phyloP scores from a whole-genome alignment of 2,888 invertebrate species.

The Schrankia costaestrigalis region DNA sequence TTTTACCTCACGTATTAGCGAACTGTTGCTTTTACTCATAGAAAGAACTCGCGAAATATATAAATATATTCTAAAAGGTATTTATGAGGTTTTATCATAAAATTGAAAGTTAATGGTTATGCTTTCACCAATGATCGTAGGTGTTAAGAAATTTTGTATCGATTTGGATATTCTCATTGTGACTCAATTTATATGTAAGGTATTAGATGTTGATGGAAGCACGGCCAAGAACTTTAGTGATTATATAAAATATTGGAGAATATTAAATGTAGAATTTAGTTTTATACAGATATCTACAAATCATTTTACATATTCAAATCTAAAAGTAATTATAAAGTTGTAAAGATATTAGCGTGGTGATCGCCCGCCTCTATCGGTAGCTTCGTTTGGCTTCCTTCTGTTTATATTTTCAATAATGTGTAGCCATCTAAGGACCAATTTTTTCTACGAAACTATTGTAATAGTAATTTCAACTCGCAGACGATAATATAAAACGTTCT shows the following conservation, averaged over 20 bases:
- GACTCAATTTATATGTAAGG: conserved; percentile 38
- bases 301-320: conserved; percentile 47
- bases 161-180: conserved; percentile 36
- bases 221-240: conserved; percentile 38
- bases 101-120: conserved; percentile 35
- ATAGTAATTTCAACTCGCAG: conserved; percentile 9
- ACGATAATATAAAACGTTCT: too few relatives aligned
- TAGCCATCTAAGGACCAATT: conserved; percentile 36
- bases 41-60: conserved; percentile 33
- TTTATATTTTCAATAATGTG: conserved; percentile 20
- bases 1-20: conserved; percentile 44
- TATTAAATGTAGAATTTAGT: conserved; percentile 54
- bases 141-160: conserved; percentile 35
- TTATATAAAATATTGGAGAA: conserved; percentile 38
- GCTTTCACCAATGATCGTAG: conserved; percentile 44
- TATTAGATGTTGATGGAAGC: conserved; percentile 46
- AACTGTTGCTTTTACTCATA: conserved; percentile 50
- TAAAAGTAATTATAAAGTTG: conserved; percentile 29
- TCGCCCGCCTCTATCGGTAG: conserved; percentile 10
- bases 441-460: conserved; percentile 28
- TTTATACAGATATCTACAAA: conserved; percentile 52
- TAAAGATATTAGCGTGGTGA: conserved; percentile 16
- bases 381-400: conserved; percentile 28
- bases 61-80: conserved; percentile 43
- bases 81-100: conserved; percentile 43